Evolutionary conservation across 2,888 invertebrate species (phyloP).

Genomic region (Lasioglossum leucozonium): DNA sequence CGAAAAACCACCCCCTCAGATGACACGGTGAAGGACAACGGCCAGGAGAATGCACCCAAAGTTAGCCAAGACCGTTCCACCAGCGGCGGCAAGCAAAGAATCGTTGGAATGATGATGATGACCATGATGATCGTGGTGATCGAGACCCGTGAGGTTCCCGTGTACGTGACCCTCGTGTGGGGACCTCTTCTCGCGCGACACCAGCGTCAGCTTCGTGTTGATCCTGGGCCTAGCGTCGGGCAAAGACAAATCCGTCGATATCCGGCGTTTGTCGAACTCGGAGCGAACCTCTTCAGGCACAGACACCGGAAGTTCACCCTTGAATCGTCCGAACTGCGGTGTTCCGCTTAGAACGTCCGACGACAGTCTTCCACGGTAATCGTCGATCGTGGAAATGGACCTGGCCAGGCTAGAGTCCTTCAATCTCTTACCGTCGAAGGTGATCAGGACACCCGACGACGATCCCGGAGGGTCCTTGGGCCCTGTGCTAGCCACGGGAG

Average conservation of each 20-base stretch:
- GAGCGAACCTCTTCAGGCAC: conserved; percentile 83
- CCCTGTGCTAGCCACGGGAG: conserved; percentile 86
- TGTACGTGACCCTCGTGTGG: conserved; percentile 59
- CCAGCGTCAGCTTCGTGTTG: conserved; percentile 66
- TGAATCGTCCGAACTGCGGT: conserved; percentile 91
- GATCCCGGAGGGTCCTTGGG: conserved; percentile 83
- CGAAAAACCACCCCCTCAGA: conserved; percentile 65
- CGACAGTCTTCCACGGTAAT: conserved; percentile 83
- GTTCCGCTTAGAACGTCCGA: conserved; percentile 88
- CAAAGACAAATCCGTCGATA: conserved; percentile 21
- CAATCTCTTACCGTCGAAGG: conserved; percentile 91
- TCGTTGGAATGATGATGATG: conserved; percentile 49
- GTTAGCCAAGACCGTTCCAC: conserved; percentile 76
- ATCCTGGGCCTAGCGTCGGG: conserved; percentile 36
- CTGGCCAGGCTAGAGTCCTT: conserved; percentile 88
- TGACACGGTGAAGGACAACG: conserved; percentile 75
- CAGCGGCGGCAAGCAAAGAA: conserved; percentile 70
- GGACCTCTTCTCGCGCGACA: conserved; percentile 73
- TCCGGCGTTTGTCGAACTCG: conserved; percentile 66
- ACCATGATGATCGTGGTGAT: conserved; percentile 17
- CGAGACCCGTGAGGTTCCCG: conserved; percentile 22
- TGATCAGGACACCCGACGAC: conserved; percentile 85
- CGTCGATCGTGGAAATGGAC: conserved; percentile 84
- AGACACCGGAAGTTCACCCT: conserved; percentile 90
- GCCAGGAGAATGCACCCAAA: conserved; percentile 78